Evolutionary conservation across 64 coral and sea anemone genomes (phyloP).

Genomic region (Montipora sp.): DNA sequence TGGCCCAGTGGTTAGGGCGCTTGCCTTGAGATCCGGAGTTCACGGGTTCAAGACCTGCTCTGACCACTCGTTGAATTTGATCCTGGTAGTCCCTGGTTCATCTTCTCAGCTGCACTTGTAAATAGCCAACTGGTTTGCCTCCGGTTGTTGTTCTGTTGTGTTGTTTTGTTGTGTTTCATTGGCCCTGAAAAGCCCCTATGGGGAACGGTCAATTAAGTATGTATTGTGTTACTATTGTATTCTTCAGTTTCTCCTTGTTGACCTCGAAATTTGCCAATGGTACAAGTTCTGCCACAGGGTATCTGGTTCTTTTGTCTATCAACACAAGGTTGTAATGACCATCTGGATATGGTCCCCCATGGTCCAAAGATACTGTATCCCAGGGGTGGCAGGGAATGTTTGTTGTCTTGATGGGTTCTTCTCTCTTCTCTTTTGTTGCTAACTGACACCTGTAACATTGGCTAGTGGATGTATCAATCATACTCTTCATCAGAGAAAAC

Average conservation of each 20-base stretch:
- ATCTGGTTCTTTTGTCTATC: slow-evolving; percentile 54
- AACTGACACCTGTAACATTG: slow-evolving; percentile 68
- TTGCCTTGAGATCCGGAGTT: too few species aligned
- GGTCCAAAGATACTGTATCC: slow-evolving; percentile 69
- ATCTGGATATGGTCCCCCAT: slow-evolving; percentile 60
- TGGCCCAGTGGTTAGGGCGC: too few species aligned
- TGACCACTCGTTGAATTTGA: too few species aligned
- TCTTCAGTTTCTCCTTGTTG: slow-evolving; percentile 60
- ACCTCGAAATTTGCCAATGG: background rate
- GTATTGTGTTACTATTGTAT: too few species aligned
- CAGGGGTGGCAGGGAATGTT: slow-evolving; percentile 22
- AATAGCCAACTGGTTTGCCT: too few species aligned
- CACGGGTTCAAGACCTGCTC: too few species aligned
- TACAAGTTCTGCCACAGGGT: slow-evolving; percentile 50
- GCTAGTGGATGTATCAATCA: slow-evolving; percentile 64
- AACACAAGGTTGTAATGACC: slow-evolving; percentile 63
- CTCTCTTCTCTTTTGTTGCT: slow-evolving; percentile 44
- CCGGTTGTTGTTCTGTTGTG: too few species aligned
- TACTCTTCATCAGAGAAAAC: slow-evolving; percentile 74
- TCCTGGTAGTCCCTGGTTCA: too few species aligned
- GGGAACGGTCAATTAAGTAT: too few species aligned
- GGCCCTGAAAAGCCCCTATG: too few species aligned
- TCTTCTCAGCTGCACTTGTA: too few species aligned
- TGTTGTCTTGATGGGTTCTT: slow-evolving; percentile 74
- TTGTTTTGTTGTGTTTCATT: too few species aligned